phyloP scores from a whole-genome alignment of 2,888 invertebrate genomes.

The Drosophila tripunctata region DNA sequence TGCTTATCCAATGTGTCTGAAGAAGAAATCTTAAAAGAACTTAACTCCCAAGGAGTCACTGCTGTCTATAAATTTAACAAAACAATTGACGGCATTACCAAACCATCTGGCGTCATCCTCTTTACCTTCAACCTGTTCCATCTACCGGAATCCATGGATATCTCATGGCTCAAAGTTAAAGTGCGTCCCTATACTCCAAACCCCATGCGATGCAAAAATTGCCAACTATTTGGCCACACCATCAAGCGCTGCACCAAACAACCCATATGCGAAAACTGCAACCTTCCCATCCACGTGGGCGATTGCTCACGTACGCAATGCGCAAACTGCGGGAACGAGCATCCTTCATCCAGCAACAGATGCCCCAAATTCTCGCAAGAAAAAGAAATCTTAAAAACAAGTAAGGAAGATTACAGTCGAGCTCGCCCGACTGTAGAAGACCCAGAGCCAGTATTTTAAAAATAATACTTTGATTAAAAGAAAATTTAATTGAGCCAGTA shows the following conservation, averaged over 20 bases:
- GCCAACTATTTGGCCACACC: not conserved
- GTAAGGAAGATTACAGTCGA: too few relatives aligned
- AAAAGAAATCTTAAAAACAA: too few relatives aligned
- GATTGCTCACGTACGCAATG: not conserved
- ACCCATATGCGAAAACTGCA: not conserved
- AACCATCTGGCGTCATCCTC: constrained; percentile 4
- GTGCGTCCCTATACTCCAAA: constrained; percentile 8
- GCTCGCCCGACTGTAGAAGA: too few relatives aligned
- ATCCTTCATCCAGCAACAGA: not conserved
- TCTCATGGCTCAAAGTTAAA: constrained; percentile 1
- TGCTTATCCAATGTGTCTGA: constrained; percentile 5
- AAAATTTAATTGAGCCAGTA: too few relatives aligned
- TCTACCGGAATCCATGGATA: not conserved
- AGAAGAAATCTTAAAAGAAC: constrained; percentile 1
- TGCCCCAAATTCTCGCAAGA: constrained; percentile 1
- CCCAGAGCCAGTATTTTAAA: too few relatives aligned
- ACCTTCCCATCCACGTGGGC: not conserved
- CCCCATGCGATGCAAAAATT: constrained; percentile 9
- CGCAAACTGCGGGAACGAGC: not conserved
- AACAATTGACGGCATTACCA: not conserved
- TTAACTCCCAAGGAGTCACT: not conserved
- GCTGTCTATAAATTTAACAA: too few relatives aligned
- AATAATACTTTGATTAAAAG: too few relatives aligned
- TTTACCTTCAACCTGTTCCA: not conserved
- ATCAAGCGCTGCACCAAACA: not conserved